phyloP scores from a whole-genome alignment of 23 tunicate species.

The Halocynthia roretzi region DNA sequence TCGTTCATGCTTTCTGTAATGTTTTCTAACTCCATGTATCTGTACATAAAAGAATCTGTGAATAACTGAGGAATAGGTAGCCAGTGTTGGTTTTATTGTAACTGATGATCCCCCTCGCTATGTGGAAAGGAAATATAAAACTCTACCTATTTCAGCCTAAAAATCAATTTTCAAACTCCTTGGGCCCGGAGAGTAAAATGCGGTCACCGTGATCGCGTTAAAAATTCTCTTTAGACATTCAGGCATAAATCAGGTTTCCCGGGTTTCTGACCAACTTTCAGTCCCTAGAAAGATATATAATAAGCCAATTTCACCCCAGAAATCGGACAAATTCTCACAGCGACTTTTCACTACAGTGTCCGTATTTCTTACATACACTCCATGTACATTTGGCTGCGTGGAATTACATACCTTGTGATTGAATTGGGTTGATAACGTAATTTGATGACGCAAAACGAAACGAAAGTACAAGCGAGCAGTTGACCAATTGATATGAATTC shows the following conservation, averaged over 20 bases:
- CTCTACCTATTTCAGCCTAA: no score
- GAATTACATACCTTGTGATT: slow-evolving; percentile 39
- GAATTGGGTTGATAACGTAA: slow-evolving; percentile 63
- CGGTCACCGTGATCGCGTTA: no score
- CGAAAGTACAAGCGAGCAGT: slow-evolving; percentile 82
- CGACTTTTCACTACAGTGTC: no score
- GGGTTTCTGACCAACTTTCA: no score
- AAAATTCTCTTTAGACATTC: no score
- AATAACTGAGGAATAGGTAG: no score
- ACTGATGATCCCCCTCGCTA: no score
- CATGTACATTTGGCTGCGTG: not conserved
- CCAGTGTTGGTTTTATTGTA: not conserved
- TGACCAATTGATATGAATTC: slow-evolving; percentile 89
- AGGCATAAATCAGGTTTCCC: no score
- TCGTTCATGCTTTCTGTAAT: not conserved
- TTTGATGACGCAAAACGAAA: slow-evolving; percentile 75
- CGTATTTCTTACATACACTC: not conserved
- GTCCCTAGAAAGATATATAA: not conserved
- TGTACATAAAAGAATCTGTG: no score
- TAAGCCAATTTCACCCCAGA: not conserved
- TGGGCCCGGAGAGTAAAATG: no score
- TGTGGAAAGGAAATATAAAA: no score
- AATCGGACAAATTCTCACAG: not conserved
- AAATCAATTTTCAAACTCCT: no score
- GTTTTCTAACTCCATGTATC: not conserved